Percentiles rank a stretch among this genome's conserved stretches.
These are phyloP conservation scores for Chalcis sispes DNA, from an alignment of 2,888 invertebrate genomes.

Conservation along the genomic window DNA sequence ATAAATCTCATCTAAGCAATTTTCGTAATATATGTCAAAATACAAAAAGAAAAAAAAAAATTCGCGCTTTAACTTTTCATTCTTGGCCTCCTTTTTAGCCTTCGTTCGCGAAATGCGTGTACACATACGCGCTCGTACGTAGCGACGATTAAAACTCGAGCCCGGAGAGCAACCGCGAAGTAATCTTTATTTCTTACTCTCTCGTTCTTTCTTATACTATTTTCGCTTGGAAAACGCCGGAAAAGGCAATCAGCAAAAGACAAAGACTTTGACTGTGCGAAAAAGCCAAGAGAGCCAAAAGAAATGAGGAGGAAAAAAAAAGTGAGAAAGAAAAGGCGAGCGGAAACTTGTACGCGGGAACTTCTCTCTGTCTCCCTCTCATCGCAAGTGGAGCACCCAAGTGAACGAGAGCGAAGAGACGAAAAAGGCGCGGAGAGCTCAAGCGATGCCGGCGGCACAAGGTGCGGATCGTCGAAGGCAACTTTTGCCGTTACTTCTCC, in stretches of 20 bases:
- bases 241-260: constrained; percentile 34
- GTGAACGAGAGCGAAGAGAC: no score
- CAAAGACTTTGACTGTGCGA: constrained; percentile 4
- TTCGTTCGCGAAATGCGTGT: no score
- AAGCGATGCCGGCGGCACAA: neutral
- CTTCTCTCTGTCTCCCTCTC: no score
- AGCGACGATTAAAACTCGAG: constrained; percentile 44
- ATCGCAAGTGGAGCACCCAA: no score
- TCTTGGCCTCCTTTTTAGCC: no score
- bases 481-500: constrained; percentile 45
- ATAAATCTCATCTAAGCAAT: no score
- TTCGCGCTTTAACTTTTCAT: constrained; percentile 15
- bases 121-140: constrained; percentile 10
- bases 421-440: no score
- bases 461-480: constrained; percentile 9
- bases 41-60: constrained; percentile 17
- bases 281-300: constrained; percentile 29
- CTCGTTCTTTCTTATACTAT: neutral
- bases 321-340: constrained; percentile 1
- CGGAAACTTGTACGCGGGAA: constrained; percentile 1
- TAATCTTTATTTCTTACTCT: neutral
- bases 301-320: neutral
- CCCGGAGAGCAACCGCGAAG: neutral
- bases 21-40: no score
- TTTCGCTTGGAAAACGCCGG: constrained; percentile 16